phyloP scores from a whole-genome alignment of 2,113 vertebrate genomes.

The Galeopterus variegatus region DNA sequence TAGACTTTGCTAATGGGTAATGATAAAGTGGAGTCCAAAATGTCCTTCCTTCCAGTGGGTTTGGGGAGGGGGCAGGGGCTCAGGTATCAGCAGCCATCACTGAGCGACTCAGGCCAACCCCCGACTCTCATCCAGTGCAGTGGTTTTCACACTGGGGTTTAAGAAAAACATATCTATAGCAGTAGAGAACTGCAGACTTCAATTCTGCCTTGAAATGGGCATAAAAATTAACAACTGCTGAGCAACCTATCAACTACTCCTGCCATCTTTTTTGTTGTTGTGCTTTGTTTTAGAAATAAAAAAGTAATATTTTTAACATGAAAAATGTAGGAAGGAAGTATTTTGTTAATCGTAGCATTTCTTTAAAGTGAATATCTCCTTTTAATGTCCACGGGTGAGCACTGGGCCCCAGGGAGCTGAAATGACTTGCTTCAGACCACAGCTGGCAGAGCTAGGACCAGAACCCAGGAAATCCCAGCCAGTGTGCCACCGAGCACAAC shows the following conservation, averaged over 20 bases:
- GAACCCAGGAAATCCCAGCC: not conserved
- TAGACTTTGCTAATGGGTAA: not conserved
- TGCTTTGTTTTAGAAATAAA: constrained; percentile 4
- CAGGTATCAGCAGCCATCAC: too few relatives aligned
- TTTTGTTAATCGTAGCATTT: not conserved
- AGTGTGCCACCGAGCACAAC: not conserved
- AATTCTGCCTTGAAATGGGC: constrained; percentile 18
- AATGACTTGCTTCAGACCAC: not conserved
- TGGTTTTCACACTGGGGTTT: not conserved
- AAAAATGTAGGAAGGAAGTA: not conserved
- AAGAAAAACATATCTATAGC: not conserved
- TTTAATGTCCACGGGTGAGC: not conserved
- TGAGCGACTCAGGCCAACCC: not conserved
- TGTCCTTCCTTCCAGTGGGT: not conserved
- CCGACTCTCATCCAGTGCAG: not conserved
- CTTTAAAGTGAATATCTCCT: not conserved
- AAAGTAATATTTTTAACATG: not conserved
- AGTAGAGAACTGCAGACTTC: not conserved
- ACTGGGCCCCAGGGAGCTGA: not conserved
- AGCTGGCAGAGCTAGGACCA: not conserved
- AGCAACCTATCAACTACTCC: not conserved
- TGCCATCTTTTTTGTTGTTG: not conserved
- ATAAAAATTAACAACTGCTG: constrained; percentile 6
- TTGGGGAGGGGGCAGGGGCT: fast-evolving
- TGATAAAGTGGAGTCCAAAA: not conserved